Percentiles rank a stretch among this genome's conserved stretches.
These are phyloP conservation scores for Protomyctophum bolini DNA, from an alignment of 2,113 vertebrate species.

Conservation along the genomic window DNA sequence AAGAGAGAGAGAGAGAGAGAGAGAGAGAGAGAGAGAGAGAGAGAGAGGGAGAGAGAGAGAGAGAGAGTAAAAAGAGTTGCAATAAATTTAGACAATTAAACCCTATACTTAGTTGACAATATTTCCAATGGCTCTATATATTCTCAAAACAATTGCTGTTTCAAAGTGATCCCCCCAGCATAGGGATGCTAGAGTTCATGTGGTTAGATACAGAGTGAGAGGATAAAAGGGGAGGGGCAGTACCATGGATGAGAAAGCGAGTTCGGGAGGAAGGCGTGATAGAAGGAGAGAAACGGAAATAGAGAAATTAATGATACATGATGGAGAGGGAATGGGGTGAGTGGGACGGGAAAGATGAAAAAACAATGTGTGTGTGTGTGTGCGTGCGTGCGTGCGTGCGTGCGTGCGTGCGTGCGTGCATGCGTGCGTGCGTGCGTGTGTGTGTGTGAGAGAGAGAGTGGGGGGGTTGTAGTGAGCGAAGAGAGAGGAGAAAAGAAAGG, in stretches of 20 bases:
- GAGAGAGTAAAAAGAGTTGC: background rate
- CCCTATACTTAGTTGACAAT: too few relatives aligned
- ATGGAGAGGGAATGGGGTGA: too few relatives aligned
- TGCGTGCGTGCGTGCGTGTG: too few relatives aligned
- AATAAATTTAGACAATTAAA: too few relatives aligned
- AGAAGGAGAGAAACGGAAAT: background rate
- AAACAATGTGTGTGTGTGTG: too few relatives aligned
- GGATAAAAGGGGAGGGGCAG: background rate
- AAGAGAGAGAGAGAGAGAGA: background rate
- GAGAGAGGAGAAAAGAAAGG: constrained; percentile 36
- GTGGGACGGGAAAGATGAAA: too few relatives aligned
- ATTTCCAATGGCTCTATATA: too few relatives aligned
- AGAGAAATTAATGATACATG: background rate
- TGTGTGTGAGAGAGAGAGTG: too few relatives aligned
- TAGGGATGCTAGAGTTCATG: background rate
- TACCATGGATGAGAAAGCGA: background rate
- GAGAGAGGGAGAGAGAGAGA: too few relatives aligned
- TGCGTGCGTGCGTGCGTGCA: too few relatives aligned
- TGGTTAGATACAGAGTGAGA: background rate
- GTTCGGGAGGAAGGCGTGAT: constrained; percentile 11
- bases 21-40: background rate
- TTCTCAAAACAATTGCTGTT: too few relatives aligned
- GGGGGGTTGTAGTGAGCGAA: background rate
- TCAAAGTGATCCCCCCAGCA: background rate
- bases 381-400: too few relatives aligned